Percentiles rank a stretch among this genome's conserved stretches.
These are phyloP conservation scores for Lepidurus apus DNA, from an alignment of 1,140 invertebrate genomes.

Conservation along the genomic window DNA sequence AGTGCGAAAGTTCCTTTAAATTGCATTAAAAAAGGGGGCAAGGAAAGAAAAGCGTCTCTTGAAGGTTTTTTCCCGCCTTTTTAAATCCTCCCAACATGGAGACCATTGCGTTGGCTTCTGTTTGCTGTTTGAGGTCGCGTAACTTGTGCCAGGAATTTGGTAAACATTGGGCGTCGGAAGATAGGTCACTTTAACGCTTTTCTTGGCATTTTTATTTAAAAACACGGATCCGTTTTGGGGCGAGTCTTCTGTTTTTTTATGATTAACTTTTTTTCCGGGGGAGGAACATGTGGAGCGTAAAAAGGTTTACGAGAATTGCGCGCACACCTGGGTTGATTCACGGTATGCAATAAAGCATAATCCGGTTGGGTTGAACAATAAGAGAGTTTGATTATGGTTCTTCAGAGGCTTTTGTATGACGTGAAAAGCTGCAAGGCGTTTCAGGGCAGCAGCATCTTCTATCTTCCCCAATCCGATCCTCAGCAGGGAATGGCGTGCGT, in stretches of 20 bases:
- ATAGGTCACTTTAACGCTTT: too few species aligned
- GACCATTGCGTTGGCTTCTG: too few species aligned
- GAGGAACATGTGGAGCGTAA: background rate
- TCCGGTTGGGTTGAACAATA: slow-evolving; percentile 5
- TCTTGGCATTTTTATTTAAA: too few species aligned
- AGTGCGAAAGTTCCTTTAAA: background rate
- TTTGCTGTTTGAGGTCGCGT: too few species aligned
- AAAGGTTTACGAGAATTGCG: background rate
- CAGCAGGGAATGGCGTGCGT: slow-evolving; percentile 16
- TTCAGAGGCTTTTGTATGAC: background rate
- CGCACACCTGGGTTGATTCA: slow-evolving; percentile 8
- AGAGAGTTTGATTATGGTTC: background rate
- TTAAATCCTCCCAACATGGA: too few species aligned
- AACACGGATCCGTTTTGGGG: too few species aligned
- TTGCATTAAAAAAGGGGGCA: background rate
- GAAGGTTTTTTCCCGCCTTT: too few species aligned
- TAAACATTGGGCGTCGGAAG: too few species aligned
- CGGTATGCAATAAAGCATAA: slow-evolving; percentile 15
- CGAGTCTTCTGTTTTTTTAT: too few species aligned
- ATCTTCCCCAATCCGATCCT: background rate
- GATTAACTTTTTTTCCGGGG: too few species aligned
- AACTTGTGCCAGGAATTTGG: too few species aligned
- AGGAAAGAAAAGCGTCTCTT: background rate
- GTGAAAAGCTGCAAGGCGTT: background rate
- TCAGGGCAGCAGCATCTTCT: background rate